Evolutionary conservation across 2,888 invertebrate genomes (phyloP).

Genomic region (Empis stercorea): DNA sequence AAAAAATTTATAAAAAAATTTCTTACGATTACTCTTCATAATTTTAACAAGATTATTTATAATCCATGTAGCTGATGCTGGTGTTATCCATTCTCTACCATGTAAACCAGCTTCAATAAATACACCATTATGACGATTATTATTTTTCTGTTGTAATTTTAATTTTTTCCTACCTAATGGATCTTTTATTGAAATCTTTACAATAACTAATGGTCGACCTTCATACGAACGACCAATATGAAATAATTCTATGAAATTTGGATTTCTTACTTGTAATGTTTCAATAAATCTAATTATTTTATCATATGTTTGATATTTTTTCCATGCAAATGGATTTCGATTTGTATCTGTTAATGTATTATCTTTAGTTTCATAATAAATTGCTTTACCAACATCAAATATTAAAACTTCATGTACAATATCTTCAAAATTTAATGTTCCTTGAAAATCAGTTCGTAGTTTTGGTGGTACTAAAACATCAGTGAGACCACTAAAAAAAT

Average conservation of each 20-base stretch:
- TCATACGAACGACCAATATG: constrained; percentile 62
- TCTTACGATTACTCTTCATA: constrained; percentile 42
- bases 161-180: constrained; percentile 21
- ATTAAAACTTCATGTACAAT: constrained; percentile 54
- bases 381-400: constrained; percentile 61
- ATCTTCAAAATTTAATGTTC: constrained; percentile 44
- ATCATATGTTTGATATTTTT: constrained; percentile 55
- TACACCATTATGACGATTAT: constrained; percentile 53
- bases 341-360: constrained; percentile 2
- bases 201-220: constrained; percentile 54
- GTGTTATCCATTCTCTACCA: constrained; percentile 68
- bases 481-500: constrained; percentile 39
- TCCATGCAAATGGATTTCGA: constrained; percentile 55
- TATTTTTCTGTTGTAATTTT: constrained; percentile 32
- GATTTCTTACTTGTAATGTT: constrained; percentile 49
- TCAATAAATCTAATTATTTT: constrained; percentile 58
- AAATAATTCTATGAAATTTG: constrained; percentile 50
- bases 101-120: constrained; percentile 73
- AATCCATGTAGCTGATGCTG: constrained; percentile 63
- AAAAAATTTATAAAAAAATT: constrained; percentile 1
- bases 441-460: constrained; percentile 34
- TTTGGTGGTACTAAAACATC: constrained; percentile 64
- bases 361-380: constrained; percentile 49
- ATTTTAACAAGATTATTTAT: constrained; percentile 53
- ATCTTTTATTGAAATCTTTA: constrained; percentile 46